Base-by-base conservation (phyloP, 2,888 invertebrate genomes). In the Eumacrocentrus americanus region DNA sequence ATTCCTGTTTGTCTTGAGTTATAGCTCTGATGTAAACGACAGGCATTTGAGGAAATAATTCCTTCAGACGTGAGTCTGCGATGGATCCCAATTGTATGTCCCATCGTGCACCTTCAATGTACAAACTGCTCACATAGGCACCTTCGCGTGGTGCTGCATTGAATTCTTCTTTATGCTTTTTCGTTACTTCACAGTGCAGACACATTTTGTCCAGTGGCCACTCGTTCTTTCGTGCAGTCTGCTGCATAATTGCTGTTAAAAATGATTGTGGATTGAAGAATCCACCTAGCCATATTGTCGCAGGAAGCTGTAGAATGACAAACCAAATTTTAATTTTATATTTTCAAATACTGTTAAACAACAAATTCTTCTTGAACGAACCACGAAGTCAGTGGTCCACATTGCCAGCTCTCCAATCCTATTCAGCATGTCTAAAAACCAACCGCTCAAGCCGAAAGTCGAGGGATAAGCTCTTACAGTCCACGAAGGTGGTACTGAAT, bases 201-300 rank as follows among this genome's bases (percentile, higher is more conserved):
- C 94, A 94, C 95, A 97, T 96, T 80, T 94, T 92, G 82, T 97
- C 96, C 62, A 97, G 84, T 0, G 97, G 96, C 92, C 95, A 94
- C 81, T 96, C 96, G 80, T 96, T 95, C 82, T 92, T 95, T 47
- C 96, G 86, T 1, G 97, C 96, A 55, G 95, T 95, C 82, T 94
- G 95, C 82, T 98, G 97, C 95, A 97, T 96, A 75, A 97, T 95
- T 34, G 97, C 97, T 0, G 97, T 97, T 29, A 98, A 83, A 82
- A 98, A 95, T 7, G 95, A 95, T 81, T 97, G 97, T 0, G 97
- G 97, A 83, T 97, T 97, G 83, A 97, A 97, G 81, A 98, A 95
- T 5, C 96, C 97, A 7, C 91, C 94, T 54, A 97, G 83, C 97
- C 97, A 97, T 11, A 96, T 91, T 0, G 92, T 88, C 0, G 93